Percentiles rank a stretch among this genome's conserved stretches.
Evolutionary conservation across 2,888 invertebrate genomes (phyloP).

Genomic region (Resseliella maxima): DNA sequence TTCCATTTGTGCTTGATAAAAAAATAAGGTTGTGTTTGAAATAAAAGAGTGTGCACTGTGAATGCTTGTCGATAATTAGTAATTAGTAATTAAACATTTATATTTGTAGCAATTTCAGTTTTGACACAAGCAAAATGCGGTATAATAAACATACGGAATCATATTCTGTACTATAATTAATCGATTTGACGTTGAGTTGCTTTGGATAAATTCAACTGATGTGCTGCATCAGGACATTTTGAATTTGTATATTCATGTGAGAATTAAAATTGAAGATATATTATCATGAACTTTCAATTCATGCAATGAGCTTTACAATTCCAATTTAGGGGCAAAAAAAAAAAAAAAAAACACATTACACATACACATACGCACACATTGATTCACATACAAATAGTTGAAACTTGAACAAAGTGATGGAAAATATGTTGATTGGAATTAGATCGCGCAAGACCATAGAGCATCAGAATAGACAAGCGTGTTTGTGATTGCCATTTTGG

Average conservation of each 20-base stretch:
- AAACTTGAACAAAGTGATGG: not conserved
- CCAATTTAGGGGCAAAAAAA: not conserved
- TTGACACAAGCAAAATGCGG: too few relatives aligned
- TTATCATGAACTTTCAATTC: not conserved
- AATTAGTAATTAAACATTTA: too few relatives aligned
- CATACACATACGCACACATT: too few relatives aligned
- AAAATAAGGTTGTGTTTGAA: too few relatives aligned
- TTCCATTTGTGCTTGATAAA: too few relatives aligned
- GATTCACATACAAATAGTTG: too few relatives aligned
- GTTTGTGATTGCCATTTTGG: slow-evolving; percentile 23
- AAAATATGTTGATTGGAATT: not conserved
- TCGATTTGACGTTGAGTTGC: not conserved
- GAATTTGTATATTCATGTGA: not conserved
- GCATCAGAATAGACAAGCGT: not conserved
- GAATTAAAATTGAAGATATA: not conserved
- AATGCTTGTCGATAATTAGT: too few relatives aligned
- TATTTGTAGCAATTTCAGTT: too few relatives aligned
- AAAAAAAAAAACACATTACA: not conserved
- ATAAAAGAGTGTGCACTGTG: too few relatives aligned
- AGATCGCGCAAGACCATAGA: not conserved
- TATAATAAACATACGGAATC: not conserved
- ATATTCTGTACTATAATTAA: not conserved
- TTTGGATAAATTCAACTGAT: not conserved
- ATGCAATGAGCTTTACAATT: not conserved
- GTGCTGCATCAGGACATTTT: not conserved